Conservation (phyloP, 2,113 vertebrate species). For the Caretta caretta region DNA sequence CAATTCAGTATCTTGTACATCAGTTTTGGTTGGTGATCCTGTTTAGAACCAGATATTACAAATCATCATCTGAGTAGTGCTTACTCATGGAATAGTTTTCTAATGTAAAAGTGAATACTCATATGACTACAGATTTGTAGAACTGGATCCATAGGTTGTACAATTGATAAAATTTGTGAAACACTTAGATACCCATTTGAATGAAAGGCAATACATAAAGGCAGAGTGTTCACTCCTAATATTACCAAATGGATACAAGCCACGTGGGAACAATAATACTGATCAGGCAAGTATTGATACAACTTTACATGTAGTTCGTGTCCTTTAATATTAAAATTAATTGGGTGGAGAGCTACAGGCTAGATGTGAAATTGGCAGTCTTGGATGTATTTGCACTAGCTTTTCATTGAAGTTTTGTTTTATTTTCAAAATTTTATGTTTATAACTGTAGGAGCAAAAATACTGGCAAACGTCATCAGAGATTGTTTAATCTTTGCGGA, state of each 20-base stretch:
- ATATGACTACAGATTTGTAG: neutral
- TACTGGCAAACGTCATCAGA: neutral
- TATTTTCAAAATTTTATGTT: neutral
- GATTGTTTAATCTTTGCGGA: neutral
- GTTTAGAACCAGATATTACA: neutral
- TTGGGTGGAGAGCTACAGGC: neutral
- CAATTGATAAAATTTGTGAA: neutral
- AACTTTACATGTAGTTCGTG: neutral
- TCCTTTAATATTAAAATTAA: neutral
- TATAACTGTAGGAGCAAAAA: neutral
- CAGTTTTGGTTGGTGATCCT: neutral
- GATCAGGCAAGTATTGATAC: neutral
- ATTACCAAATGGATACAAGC: neutral
- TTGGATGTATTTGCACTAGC: neutral
- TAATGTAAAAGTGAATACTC: neutral
- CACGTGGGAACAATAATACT: neutral
- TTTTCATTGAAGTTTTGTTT: neutral
- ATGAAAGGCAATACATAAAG: neutral
- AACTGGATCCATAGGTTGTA: rapidly evolving
- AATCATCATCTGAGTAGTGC: no score
- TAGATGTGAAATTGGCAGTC: neutral
- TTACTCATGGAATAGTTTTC: neutral
- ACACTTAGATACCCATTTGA: rapidly evolving
- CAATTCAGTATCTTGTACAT: neutral
- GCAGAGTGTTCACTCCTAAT: neutral